phyloP scores from a whole-genome alignment of 2,113 vertebrate genomes.

The Etheostoma cragini region DNA sequence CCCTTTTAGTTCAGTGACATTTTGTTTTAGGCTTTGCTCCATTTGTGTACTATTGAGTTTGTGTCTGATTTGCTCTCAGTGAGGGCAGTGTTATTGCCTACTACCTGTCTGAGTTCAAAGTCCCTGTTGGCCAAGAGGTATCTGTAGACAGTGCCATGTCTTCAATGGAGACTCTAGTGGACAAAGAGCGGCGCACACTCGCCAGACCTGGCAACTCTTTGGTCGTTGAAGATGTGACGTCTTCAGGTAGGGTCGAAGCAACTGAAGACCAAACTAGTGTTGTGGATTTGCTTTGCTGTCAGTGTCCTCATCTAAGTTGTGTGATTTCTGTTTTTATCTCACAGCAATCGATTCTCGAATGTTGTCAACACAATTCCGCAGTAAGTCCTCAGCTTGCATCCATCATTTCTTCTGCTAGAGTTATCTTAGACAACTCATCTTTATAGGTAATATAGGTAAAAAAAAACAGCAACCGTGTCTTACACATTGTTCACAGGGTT shows the following conservation, averaged over 20 bases:
- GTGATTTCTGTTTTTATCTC: conserved; percentile 16
- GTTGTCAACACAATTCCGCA: conserved; percentile 14
- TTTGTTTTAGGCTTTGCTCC: background rate
- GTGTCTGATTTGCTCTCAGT: conserved; percentile 53
- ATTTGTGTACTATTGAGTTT: background rate
- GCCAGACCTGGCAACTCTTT: conserved; percentile 2
- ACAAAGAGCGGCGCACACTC: background rate
- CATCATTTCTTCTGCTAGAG: background rate
- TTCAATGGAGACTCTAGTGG: conserved; percentile 30
- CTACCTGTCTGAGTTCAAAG: conserved; percentile 83
- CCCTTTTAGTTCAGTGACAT: background rate
- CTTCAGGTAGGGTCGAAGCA: conserved; percentile 70
- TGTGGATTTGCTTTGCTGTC: background rate
- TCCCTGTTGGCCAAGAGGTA: conserved; percentile 67
- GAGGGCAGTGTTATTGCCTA: conserved; percentile 86
- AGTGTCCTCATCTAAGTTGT: background rate
- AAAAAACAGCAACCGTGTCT: background rate
- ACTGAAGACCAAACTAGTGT: background rate
- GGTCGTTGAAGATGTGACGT: conserved; percentile 50
- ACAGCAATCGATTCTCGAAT: conserved; percentile 75
- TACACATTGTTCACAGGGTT: background rate
- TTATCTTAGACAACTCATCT: background rate
- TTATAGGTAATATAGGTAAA: background rate
- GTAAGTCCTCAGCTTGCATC: conserved; percentile 65
- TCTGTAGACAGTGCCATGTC: conserved; percentile 68